Evolutionary conservation across 1,140 invertebrate genomes (phyloP), one percentile per base, ranked within the genome.

Genomic region (Pseudomyrmex flavicornis): DNA sequence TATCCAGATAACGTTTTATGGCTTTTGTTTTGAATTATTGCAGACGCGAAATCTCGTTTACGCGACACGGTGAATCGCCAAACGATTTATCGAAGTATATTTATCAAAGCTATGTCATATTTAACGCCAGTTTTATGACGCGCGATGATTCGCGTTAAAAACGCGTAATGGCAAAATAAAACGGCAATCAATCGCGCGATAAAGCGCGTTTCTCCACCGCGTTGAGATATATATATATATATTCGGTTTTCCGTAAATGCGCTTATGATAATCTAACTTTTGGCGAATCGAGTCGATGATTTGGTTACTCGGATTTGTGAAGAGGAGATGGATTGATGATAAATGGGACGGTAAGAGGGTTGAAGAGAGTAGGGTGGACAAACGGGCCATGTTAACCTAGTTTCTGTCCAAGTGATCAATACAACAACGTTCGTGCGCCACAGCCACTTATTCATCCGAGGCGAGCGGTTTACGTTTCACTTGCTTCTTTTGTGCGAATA

Each of bases 401-500:
- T 91, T 89, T 91, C 86, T 88, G 86, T 91, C 86, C 85, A 75
- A 84, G 82, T 90, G 86, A 91, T 91, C 91, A 83, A 91, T 91
- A 91, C 86, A 87, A 90, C 82, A 89, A 77, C 85, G 85, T 90
- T 90, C 85, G 85, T 86, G 86, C 85, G 88, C 70, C 80, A 74
- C 88, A 88, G 83, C 84, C 90, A 89, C 87, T 90, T 90, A 90
- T 89, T 91, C 85, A 87, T 91, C 82, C 86, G 66, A n/a, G n/a
- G 35, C 35, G 77, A 75, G 70, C 76, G 77, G 65, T 82, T 89
- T 74, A 58, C 82, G 66, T 79, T 63, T 85, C 88, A 22, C 70
- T 79, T 74, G 58, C 50, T 54, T 75, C 52, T 58, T 63, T 61
- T 35, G 20, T 15, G 35, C 35, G 44, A 63, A 87, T 74, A 80